Percentiles rank a stretch among this genome's conserved stretches.
phyloP scores from a whole-genome alignment of 2,113 vertebrate species.

The Crotalus horridus region DNA sequence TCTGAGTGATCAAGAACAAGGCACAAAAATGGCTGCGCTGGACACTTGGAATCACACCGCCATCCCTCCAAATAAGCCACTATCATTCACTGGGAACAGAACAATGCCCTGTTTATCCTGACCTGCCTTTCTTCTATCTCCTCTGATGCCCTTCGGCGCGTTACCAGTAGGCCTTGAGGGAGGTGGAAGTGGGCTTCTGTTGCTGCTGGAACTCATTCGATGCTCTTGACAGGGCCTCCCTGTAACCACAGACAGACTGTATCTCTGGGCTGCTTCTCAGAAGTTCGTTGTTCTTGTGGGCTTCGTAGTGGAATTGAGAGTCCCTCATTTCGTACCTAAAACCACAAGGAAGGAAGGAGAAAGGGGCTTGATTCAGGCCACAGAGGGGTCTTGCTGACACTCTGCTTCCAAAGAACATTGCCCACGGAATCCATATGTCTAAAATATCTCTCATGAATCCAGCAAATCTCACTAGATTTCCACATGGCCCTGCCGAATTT shows the following conservation, averaged over 20 bases:
- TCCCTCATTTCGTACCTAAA: conserved; percentile 21
- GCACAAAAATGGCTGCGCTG: neutral
- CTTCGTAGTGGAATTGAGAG: conserved; percentile 34
- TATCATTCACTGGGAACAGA: neutral
- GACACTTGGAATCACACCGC: neutral
- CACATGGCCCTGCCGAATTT: neutral
- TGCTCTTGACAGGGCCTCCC: neutral
- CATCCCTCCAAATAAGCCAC: neutral
- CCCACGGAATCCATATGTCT: neutral
- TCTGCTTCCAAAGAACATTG: neutral
- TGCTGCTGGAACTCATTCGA: conserved; percentile 35
- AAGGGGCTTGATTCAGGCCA: neutral
- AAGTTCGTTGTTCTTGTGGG: conserved; percentile 45
- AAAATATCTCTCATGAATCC: too few relatives aligned
- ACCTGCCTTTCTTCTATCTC: neutral
- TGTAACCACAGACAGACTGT: conserved; percentile 15
- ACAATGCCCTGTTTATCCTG: neutral
- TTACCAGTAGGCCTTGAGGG: neutral
- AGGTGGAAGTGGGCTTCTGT: neutral
- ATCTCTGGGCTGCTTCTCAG: conserved; percentile 30
- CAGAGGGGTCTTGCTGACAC: neutral
- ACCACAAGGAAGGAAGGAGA: neutral
- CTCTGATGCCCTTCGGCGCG: neutral
- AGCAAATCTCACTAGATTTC: neutral
- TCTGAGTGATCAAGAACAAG: neutral